Conservation (phyloP, 2,888 invertebrate species). For the Fragum whitleyi region DNA sequence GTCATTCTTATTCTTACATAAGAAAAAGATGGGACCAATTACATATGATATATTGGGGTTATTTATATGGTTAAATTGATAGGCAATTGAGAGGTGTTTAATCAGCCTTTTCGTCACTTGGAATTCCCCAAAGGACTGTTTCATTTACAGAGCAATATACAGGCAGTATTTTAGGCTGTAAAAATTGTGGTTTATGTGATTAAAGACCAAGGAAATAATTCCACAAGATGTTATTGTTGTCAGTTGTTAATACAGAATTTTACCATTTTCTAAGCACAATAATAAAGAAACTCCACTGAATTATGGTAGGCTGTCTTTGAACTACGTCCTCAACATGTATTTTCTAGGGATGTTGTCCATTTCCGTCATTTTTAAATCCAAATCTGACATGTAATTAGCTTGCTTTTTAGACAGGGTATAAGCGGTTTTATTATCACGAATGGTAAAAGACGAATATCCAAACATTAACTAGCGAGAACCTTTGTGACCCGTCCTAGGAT, state of each 20-base stretch:
- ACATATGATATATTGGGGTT: neutral
- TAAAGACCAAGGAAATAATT: too few relatives aligned
- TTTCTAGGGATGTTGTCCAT: neutral
- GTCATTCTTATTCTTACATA: neutral
- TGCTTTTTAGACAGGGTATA: neutral
- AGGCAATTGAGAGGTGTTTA: conserved; percentile 5
- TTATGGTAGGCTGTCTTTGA: too few relatives aligned
- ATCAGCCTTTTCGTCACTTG: neutral
- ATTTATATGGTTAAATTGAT: conserved; percentile 1
- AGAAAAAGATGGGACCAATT: neutral
- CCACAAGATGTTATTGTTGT: too few relatives aligned
- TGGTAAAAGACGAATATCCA: too few relatives aligned
- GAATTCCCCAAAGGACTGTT: neutral
- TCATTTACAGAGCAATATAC: neutral
- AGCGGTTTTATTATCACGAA: neutral
- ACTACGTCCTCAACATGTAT: too few relatives aligned
- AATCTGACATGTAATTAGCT: neutral
- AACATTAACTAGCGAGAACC: too few relatives aligned
- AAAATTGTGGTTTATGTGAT: too few relatives aligned
- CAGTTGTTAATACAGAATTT: too few relatives aligned
- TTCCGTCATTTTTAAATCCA: neutral
- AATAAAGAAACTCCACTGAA: too few relatives aligned
- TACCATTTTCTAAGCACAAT: too few relatives aligned
- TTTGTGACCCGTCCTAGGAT: too few relatives aligned
- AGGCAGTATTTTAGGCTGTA: neutral